phyloP scores from a whole-genome alignment of 2,888 invertebrate species.

The Dendrolimus houi region DNA sequence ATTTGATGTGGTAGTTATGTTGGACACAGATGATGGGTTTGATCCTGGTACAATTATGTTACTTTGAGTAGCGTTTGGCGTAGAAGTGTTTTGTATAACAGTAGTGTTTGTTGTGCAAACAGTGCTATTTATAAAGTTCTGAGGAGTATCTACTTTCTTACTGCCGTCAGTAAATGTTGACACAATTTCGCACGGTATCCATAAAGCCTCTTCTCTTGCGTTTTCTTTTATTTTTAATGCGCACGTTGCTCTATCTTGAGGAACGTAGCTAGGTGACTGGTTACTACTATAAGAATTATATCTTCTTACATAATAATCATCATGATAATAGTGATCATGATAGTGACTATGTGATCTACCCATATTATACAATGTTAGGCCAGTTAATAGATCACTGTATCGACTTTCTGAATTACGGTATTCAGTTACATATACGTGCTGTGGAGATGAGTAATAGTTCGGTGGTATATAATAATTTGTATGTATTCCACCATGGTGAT shows the following conservation, averaged over 20 bases:
- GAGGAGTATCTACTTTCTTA: slow-evolving; percentile 21
- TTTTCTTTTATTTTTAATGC: slow-evolving; percentile 48
- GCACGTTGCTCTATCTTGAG: slow-evolving; percentile 42
- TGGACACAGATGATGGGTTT: not conserved
- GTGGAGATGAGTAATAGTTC: slow-evolving; percentile 46
- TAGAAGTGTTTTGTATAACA: slow-evolving; percentile 20
- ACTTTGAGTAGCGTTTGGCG: not conserved
- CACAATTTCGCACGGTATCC: slow-evolving; percentile 64
- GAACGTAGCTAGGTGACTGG: slow-evolving; percentile 17
- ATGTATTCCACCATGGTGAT: slow-evolving; percentile 9
- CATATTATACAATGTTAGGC: slow-evolving; percentile 56
- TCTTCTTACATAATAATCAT: slow-evolving; percentile 53
- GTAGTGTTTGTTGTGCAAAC: slow-evolving; percentile 42
- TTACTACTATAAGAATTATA: slow-evolving; percentile 21
- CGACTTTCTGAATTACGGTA: slow-evolving; percentile 57
- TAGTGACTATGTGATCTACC: slow-evolving; percentile 52
- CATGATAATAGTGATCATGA: slow-evolving; percentile 51
- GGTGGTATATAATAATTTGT: slow-evolving; percentile 8
- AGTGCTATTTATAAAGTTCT: slow-evolving; percentile 29
- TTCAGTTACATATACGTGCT: slow-evolving; percentile 51
- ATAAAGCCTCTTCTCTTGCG: slow-evolving; percentile 35
- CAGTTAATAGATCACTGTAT: slow-evolving; percentile 54
- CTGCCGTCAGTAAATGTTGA: slow-evolving; percentile 57
- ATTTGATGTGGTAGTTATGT: not conserved
- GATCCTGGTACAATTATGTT: not conserved